Evolutionary conservation across 2,797 vertebrate genomes (phyloP).

Genomic region (Liasis olivaceus): DNA sequence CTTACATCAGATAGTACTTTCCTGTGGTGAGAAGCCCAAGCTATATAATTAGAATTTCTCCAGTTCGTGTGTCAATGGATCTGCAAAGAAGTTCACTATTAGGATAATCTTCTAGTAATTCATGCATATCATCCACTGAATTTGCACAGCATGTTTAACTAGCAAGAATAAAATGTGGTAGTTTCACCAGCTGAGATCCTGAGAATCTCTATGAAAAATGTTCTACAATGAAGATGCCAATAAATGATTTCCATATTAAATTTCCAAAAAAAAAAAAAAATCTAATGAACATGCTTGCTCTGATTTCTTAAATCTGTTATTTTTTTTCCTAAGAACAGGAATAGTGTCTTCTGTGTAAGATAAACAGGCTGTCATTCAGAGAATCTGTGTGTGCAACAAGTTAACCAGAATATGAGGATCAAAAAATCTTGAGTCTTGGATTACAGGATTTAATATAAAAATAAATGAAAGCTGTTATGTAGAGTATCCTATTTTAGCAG

Average conservation of each 20-base stretch:
- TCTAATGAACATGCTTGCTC: not conserved
- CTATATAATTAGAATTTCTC: not conserved
- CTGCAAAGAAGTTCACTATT: fast-evolving
- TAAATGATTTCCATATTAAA: not conserved
- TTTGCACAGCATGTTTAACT: not conserved
- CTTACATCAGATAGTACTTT: not conserved
- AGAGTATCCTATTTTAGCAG: not conserved
- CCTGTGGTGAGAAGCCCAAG: not conserved
- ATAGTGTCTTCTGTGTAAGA: not conserved
- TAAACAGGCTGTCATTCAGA: not conserved
- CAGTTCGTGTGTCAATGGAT: not conserved
- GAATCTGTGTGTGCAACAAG: not conserved
- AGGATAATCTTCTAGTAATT: not conserved
- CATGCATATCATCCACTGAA: not conserved
- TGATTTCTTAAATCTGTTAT: not conserved
- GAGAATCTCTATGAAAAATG: not conserved
- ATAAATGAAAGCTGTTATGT: not conserved
- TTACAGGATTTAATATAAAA: not conserved
- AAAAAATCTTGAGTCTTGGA: not conserved
- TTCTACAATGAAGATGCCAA: not conserved
- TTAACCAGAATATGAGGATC: not conserved
- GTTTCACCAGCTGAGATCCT: not conserved
- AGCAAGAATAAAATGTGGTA: not conserved
- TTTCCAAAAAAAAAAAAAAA: not conserved
- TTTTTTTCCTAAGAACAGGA: not conserved